A percentile compares a stretch with the other conserved stretches of the same genome.
Evolutionary conservation across 2,797 vertebrate species (phyloP).

Genomic region (Phoeniculus purpureus): DNA sequence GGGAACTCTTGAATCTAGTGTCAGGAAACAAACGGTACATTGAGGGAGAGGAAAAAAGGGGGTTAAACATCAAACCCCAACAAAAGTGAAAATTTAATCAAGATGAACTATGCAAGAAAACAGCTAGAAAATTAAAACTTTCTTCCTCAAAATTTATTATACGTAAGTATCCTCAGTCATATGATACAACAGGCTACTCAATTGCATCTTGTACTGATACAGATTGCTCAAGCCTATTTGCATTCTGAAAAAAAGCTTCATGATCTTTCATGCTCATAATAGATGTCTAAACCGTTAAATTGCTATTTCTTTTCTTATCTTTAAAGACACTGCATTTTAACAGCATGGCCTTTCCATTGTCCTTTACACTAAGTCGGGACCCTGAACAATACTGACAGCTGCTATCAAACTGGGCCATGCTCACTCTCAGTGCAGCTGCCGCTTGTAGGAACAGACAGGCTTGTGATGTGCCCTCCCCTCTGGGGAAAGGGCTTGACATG

Average conservation of each 20-base stretch:
- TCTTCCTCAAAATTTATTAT: not conserved
- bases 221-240: constrained; percentile 64
- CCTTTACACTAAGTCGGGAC: constrained; percentile 80
- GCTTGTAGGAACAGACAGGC: constrained; percentile 80
- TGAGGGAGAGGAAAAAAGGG: not conserved
- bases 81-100: not conserved
- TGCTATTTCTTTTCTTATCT: constrained; percentile 81
- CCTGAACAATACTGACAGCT: constrained; percentile 95
- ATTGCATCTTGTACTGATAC: constrained; percentile 52
- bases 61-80: not conserved
- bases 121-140: constrained; percentile 17
- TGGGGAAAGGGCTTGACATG: constrained; percentile 79
- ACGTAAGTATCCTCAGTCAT: constrained; percentile 5
- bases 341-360: constrained; percentile 79
- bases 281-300: constrained; percentile 80
- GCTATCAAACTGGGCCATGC: constrained; percentile 81
- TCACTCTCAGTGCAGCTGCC: constrained; percentile 80
- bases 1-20: not conserved
- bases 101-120: not conserved
- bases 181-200: not conserved
- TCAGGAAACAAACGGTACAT: not conserved
- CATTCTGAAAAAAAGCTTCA: constrained; percentile 73
- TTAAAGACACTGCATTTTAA: constrained; percentile 82
- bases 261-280: constrained; percentile 80
- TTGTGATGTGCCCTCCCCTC: constrained; percentile 74